Conservation (phyloP, 2,797 vertebrate genomes). For the Bucorvus abyssinicus region DNA sequence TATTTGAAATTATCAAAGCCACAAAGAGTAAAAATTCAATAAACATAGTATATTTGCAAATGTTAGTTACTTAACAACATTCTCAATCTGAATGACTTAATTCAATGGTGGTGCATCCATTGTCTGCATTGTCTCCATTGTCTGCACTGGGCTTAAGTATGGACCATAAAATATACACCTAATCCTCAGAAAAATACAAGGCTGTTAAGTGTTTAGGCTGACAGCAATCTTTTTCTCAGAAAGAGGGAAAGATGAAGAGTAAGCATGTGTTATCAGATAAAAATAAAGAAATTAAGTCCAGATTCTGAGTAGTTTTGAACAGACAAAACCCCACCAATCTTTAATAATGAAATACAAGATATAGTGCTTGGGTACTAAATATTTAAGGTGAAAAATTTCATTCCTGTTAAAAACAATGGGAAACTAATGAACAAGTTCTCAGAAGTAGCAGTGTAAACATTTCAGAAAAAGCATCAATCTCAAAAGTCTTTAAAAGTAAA, state of each 20-base stretch:
- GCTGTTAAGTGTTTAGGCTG: background rate
- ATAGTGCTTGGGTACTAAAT: background rate
- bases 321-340: accelerated
- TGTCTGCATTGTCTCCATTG: background rate
- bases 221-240: background rate
- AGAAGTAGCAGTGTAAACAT: background rate
- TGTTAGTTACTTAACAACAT: background rate
- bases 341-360: background rate
- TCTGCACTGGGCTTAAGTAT: background rate
- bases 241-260: background rate
- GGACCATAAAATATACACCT: background rate
- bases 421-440: background rate
- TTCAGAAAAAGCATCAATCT: background rate
- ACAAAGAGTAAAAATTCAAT: background rate
- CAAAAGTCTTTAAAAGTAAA: background rate
- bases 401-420: background rate
- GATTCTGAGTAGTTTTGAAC: background rate
- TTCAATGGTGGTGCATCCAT: background rate
- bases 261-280: background rate
- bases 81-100: background rate
- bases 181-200: background rate
- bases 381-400: background rate
- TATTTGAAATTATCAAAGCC: background rate
- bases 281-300: background rate
- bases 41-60: background rate